Base-by-base conservation (phyloP, 2,888 invertebrate species). In the Drosophila borealis region DNA sequence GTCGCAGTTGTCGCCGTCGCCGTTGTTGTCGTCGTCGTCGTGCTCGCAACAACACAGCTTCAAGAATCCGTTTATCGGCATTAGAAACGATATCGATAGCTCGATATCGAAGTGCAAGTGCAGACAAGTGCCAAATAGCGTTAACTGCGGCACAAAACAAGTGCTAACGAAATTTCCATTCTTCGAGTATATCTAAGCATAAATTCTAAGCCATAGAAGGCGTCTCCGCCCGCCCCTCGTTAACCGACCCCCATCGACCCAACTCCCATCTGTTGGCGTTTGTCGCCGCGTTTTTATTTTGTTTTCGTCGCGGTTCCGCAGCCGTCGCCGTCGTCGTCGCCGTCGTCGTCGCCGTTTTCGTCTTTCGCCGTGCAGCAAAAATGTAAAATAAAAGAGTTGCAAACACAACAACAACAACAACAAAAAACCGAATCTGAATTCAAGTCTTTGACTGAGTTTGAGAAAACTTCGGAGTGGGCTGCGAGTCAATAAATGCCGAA, bases 271-370 rank as follows among this genome's bases (percentile, higher is more conserved):
- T 13, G 14, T 33, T 37, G 13, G 34, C 44, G 41, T 59, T 61
- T 70, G 72, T 78, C 83, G 80, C 74, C 69, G 75, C 70, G 70
- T 69, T 72, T 78, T 65, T 74, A 70, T 76, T 84, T 80, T 80
- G 72, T 85, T 83, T 79, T 71, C 77, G 76, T 82, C 74, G 74
- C 69, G 66, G 44, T 56, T 39, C 63, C 53, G 57, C 61, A 36
- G 79, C 46, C 64, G 54, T 33, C 39, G 70, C 9, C 53, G 68
- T 41, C 55, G 45, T 50, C 65, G 60, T 46, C 57, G 63, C 19
- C 55, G 64, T 41, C 14, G 72, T 50, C 59, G 54, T 53, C 39
- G 79, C 41, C 51, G 48, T 59, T 45, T 48, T 45, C 49, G 70
- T 65, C 70, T 70, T 68, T 70, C 66, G 70, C 77, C 80, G 83